Base-by-base conservation (phyloP, 1,140 invertebrate genomes). In the Venturia canescens region DNA sequence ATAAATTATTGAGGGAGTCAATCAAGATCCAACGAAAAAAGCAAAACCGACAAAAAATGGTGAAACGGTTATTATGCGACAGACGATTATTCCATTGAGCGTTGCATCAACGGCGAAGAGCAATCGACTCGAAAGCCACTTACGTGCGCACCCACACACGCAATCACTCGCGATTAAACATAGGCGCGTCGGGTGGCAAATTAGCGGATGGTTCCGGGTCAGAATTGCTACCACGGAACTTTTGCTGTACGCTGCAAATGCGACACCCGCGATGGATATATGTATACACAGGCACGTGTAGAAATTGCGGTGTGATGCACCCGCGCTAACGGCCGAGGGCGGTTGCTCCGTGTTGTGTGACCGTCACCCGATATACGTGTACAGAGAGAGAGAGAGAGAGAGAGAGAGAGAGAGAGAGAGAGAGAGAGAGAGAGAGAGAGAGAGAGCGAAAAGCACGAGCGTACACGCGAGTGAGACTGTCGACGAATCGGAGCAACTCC, bases 291-390 rank as follows among this genome's bases (percentile, higher is more conserved):
- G 29, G 16, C 29, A 29, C 27, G 16, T 66, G 16, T 66, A 29
- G 23, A 66, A n/a, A 53, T 53, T 29, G 11, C n/a, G 23, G 67
- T 70, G 67, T 31, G 67, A 72, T 72, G 70, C 70, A 72, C 70
- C 21, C 70, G 70, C 38, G 48, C 13, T 21, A 18, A 21, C 11
- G 63, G 26, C 27, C 63, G 57, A 23, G 18, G n/a, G 21, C 21
- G 63, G 23, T 26, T 66, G 26, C 26, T 66, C 26, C 63, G 23
- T 66, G 63, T 66, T 66, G 29, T 26, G 63, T 23, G 9, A 11
- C 57, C 23, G 57, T 11, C 23, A 2, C 26, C 18, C 9, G 57
- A 3, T 16, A 29, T 66, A 66, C 29, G 9, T 66, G 11, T 66
- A 66, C 29, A 66, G 4, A 50, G 34, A 38, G 13, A n/a, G n/a